Evolutionary conservation across 92 coral and sea anemone genomes (phyloP).

Genomic region (Porites rus): DNA sequence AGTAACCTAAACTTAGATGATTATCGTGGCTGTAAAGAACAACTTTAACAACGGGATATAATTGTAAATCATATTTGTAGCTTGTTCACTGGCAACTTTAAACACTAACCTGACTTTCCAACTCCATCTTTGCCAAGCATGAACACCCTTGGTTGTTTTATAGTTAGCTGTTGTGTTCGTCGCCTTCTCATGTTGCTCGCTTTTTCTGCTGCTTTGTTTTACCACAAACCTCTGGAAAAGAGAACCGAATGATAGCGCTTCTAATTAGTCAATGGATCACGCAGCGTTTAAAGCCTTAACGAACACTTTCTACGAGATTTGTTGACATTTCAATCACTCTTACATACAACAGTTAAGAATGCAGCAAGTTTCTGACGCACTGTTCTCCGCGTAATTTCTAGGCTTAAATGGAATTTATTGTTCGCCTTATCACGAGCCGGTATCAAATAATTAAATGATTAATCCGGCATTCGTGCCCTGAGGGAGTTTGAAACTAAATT

Average conservation of each 20-base stretch:
- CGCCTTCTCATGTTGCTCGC: slow-evolving; percentile 20
- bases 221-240: background rate
- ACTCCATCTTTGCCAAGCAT: slow-evolving; percentile 43
- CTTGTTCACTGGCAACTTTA: background rate
- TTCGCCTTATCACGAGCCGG: background rate
- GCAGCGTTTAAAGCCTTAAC: background rate
- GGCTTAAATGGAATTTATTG: background rate
- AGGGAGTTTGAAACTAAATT: background rate
- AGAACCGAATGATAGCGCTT: background rate
- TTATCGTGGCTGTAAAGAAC: background rate
- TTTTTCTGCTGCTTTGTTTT: background rate
- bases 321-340: background rate
- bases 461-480: background rate
- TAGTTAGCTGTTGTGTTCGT: background rate
- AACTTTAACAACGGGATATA: background rate
- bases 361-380: background rate
- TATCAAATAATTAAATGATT: background rate
- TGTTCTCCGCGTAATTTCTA: background rate
- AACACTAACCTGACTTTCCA: slow-evolving; percentile 38
- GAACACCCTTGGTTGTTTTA: slow-evolving; percentile 5
- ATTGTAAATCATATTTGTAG: background rate
- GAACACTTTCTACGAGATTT: background rate
- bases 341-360: background rate
- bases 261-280: slow-evolving; percentile 10
- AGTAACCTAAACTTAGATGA: background rate